Base-by-base conservation (phyloP, 2,888 invertebrate species). In the Mechanitis messenoides region DNA sequence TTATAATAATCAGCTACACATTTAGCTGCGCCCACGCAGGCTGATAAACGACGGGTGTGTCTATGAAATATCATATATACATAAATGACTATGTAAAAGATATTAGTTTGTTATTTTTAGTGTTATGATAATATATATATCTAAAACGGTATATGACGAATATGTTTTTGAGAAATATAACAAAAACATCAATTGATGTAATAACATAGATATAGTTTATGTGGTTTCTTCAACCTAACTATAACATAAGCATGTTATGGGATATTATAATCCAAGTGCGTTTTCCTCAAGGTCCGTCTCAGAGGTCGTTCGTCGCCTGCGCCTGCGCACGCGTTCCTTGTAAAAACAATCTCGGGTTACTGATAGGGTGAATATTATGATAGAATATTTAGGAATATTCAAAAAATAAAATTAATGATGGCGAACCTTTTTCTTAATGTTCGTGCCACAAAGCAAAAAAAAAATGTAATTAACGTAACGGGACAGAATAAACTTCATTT, bases 291-390 rank as follows among this genome's bases (percentile, higher is more conserved):
- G 87, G 85, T 81, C 84, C 79, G 77, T 72, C 72, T 73, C 79
- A 76, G 84, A 87, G 85, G 87, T 85, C 87, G 84, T 79, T 78
- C 76, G 75, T 63, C 69, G 69, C 64, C 50, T 50, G 50, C 66
- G 77, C 74, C 68, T 70, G 81, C 81, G 83, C 82, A 83, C 83
- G 84, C 84, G 84, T 78, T 71, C 74, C 73, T 75, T 78, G 78
- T 69, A 73, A 84, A 84, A 86, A 86, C 83, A 85, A 79, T 85
- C 80, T 87, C 87, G 72, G 76, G 80, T 87, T 87, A 83, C 85
- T 72, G 56, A 46, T 61, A 61, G 59, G 65, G 64, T 65, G 47
- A 12, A 55, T 57, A 38, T 45, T 35, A 66, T 45, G 11, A 33
- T 6, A 42, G 33, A 12, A 35, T 9, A 53, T 53, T 20, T 3